These are phyloP conservation scores for Notiomystis cincta DNA, from an alignment of 2,113 vertebrate species.

Conservation along the genomic window DNA sequence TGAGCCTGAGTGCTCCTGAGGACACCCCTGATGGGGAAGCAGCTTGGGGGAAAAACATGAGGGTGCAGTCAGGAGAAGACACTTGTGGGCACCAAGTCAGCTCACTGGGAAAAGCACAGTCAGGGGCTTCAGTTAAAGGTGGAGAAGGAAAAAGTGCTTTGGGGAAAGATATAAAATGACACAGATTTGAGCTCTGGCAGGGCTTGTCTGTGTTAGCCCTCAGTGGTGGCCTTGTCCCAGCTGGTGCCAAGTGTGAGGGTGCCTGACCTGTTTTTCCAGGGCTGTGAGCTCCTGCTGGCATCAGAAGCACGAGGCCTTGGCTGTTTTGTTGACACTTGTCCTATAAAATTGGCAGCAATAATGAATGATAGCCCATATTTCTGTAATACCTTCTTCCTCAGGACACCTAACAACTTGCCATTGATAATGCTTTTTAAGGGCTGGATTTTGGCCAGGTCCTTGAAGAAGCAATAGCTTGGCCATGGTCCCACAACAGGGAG, in stretches of 20 bases:
- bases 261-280: not conserved
- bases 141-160: not conserved
- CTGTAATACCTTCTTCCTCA: not conserved
- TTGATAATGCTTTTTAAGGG: not conserved
- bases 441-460: not conserved
- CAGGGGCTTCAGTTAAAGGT: not conserved
- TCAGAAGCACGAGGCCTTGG: not conserved
- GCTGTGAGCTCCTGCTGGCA: not conserved
- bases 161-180: not conserved
- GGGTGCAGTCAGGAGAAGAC: not conserved
- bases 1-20: not conserved
- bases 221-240: not conserved
- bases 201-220: not conserved
- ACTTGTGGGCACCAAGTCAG: rapidly evolving
- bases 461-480: not conserved
- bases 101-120: not conserved
- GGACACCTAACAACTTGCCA: not conserved
- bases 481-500: not conserved
- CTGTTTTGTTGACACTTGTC: not conserved
- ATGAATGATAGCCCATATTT: not conserved
- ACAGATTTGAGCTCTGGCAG: not conserved
- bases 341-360: not conserved
- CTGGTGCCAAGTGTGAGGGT: not conserved
- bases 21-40: not conserved
- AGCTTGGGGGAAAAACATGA: not conserved